Base-by-base conservation (phyloP, 2,888 invertebrate species). In the Hirtodrosophila histrioides region DNA sequence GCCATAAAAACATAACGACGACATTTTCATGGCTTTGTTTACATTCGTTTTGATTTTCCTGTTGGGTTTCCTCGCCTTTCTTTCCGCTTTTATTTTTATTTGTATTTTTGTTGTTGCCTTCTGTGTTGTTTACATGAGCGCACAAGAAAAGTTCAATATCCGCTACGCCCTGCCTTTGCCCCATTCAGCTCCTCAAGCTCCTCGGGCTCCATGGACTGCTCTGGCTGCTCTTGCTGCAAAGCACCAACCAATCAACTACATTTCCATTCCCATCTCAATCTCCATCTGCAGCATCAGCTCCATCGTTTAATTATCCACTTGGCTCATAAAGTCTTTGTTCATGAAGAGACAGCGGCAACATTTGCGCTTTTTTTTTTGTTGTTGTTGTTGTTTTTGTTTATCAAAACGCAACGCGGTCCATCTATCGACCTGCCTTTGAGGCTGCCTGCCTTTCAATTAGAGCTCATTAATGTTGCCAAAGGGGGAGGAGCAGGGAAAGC, bases 1-100 rank as follows among this genome's bases (percentile, higher is more conserved):
- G 77, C 64, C 80, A 69, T 71, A 71, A 78, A 72, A 65, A 60
- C 69, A 78, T 78, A 80, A 84, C 74, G 84, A 79, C 84, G 77
- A 80, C 84, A 83, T 74, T 79, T 79, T 83, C 79, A 79, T 84
- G 84, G 70, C 77, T 79, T 80, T 79, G 79, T 79, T 79, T 83
- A 78, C 83, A 82, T 79, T 70, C 76, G 63, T 75, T 83, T 68
- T 78, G 83, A 75, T 74, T 74, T 74, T 74, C 73, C 73, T 75
- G 73, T 74, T 75, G 61, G 71, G 23, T 70, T 12, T 35, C 7
- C 44, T 12, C 23, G 35, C 45, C 35, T 29, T 41, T 8, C 35
- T 29, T 33, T 31, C 7, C 45, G 9, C 8, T 41, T n/a, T 12
- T n/a, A 31, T 12, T 61, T 12, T 31, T 29, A 10, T 63, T 12